Conservation (phyloP, 1,140 invertebrate species). For the Bombus superbus region DNA sequence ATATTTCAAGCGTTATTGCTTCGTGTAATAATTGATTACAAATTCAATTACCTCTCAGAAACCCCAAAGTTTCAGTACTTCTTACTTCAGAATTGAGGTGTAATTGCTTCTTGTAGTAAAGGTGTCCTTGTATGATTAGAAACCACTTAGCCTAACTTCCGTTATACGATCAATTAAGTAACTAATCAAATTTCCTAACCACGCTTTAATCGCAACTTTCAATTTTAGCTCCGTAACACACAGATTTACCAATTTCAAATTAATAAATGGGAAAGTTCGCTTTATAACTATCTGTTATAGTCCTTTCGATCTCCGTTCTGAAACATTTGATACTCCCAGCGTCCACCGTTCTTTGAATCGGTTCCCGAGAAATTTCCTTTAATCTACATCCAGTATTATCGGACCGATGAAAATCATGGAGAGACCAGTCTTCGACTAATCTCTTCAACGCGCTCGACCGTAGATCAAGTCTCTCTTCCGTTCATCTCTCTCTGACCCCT, state of each 20-base stretch:
- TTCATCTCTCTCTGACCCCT: neutral
- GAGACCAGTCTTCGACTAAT: constrained; percentile 13
- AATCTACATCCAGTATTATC: constrained; percentile 18
- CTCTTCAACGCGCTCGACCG: constrained; percentile 31
- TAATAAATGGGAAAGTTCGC: too few species aligned
- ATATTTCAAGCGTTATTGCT: neutral
- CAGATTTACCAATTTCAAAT: neutral
- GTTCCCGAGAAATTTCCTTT: neutral
- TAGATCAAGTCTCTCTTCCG: constrained; percentile 53
- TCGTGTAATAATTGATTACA: neutral
- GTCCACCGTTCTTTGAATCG: neutral
- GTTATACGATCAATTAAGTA: neutral
- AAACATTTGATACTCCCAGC: neutral
- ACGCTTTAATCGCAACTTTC: neutral
- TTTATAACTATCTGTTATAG: neutral
- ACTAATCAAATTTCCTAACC: neutral
- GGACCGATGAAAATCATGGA: constrained; percentile 16
- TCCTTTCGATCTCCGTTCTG: neutral
- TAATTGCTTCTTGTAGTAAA: constrained; percentile 1
- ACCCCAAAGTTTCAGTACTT: neutral
- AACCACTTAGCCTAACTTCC: neutral
- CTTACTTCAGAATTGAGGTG: neutral
- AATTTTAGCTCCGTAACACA: neutral
- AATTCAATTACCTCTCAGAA: neutral
- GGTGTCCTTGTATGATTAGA: constrained; percentile 6